Percentiles rank a stretch among this genome's conserved stretches.
Evolutionary conservation across 2,113 vertebrate genomes (phyloP).

Genomic region (Synchiropus splendidus): DNA sequence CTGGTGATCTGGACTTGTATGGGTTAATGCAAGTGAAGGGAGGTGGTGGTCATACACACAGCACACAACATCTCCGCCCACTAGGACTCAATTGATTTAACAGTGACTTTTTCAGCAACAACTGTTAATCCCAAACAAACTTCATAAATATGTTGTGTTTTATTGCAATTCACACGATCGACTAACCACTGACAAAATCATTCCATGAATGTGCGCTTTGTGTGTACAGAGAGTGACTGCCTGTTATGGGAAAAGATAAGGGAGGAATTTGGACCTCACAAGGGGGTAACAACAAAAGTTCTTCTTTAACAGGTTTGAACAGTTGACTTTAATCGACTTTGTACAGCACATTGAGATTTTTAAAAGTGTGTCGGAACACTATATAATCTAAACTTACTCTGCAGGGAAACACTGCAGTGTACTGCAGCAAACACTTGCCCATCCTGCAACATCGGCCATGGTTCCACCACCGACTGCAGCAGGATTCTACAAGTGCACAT

Average conservation of each 20-base stretch:
- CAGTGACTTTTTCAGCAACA: constrained; percentile 2
- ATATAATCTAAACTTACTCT: too few relatives aligned
- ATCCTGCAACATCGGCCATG: constrained; percentile 28
- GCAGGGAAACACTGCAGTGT: constrained; percentile 40
- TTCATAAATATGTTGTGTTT: too few relatives aligned
- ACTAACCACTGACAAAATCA: not conserved
- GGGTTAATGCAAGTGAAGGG: constrained; percentile 83
- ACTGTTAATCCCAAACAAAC: constrained; percentile 14
- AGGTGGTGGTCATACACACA: constrained; percentile 66
- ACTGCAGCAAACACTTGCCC: constrained; percentile 41
- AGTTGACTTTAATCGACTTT: too few relatives aligned
- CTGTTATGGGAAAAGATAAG: constrained; percentile 26
- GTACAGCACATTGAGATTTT: too few relatives aligned
- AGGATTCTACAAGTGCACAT: too few relatives aligned
- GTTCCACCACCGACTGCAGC: too few relatives aligned
- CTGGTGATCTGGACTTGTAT: constrained; percentile 67
- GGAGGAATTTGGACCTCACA: constrained; percentile 21
- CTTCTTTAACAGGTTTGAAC: too few relatives aligned
- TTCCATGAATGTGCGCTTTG: constrained; percentile 13
- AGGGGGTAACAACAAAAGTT: too few relatives aligned
- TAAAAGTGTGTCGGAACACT: too few relatives aligned
- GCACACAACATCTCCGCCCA: constrained; percentile 80
- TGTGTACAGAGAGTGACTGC: constrained; percentile 5
- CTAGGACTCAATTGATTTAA: not conserved
- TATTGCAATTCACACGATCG: too few relatives aligned